Conservation (phyloP, 1,140 invertebrate genomes). For the Portunus trituberculatus region DNA sequence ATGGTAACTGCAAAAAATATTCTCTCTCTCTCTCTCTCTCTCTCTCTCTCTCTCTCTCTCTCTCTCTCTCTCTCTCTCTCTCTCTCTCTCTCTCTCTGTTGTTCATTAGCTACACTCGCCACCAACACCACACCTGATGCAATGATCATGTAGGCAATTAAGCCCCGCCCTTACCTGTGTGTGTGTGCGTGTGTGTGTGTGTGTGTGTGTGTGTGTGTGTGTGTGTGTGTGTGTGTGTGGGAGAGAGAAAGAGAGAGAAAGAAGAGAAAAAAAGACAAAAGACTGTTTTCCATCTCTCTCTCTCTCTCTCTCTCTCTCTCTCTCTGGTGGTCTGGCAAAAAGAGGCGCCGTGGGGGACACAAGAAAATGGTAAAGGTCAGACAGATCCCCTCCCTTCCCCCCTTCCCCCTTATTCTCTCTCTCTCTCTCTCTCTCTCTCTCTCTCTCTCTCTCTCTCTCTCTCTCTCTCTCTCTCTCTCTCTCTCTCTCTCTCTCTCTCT, state of each 20-base stretch:
- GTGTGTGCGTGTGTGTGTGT: neutral
- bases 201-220: neutral
- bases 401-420: neutral
- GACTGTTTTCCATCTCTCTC: neutral
- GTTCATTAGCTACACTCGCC: neutral
- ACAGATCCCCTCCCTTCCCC: neutral
- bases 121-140: conserved; percentile 7
- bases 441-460: neutral
- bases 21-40: conserved; percentile 20
- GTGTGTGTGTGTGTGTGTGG: neutral
- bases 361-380: neutral
- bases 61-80: neutral
- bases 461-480: neutral
- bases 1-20: neutral
- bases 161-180: neutral
- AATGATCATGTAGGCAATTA: neutral
- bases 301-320: neutral
- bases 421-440: neutral
- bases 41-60: neutral
- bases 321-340: neutral
- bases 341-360: conserved; percentile 3
- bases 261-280: neutral
- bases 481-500: neutral
- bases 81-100: neutral
- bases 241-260: neutral